A percentile compares a stretch with the other conserved stretches of the same genome.
Conservation (phyloP, 1,140 invertebrate species). For the Epicauta chinensis region DNA sequence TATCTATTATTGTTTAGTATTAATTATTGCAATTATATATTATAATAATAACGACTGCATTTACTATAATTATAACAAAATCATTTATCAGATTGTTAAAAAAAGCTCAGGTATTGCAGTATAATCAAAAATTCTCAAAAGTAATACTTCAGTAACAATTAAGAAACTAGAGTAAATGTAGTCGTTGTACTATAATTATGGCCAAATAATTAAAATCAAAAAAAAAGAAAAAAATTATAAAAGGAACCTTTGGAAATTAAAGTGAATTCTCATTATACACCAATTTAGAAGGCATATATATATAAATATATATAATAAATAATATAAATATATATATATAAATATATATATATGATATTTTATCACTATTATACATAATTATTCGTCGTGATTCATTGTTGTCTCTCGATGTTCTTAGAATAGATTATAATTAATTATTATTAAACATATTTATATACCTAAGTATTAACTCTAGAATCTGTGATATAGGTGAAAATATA, state of each 20-base stretch:
- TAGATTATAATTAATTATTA: constrained; percentile 1
- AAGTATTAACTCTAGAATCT: constrained; percentile 23
- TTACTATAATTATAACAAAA: too few relatives aligned
- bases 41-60: too few relatives aligned
- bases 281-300: constrained; percentile 12
- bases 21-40: too few relatives aligned
- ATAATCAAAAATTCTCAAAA: neutral
- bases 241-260: too few relatives aligned
- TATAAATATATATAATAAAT: constrained; percentile 5
- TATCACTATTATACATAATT: constrained; percentile 12
- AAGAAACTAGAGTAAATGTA: constrained; percentile 6
- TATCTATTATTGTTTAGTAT: too few relatives aligned
- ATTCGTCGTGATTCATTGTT: constrained; percentile 19
- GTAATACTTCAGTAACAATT: neutral
- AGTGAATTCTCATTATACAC: constrained; percentile 23
- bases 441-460: constrained; percentile 18
- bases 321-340: neutral
- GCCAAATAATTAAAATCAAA: constrained; percentile 10
- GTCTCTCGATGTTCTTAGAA: constrained; percentile 12
- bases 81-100: neutral
- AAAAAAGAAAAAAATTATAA: constrained; percentile 8
- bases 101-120: neutral
- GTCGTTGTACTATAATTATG: constrained; percentile 3
- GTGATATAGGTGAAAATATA: constrained; percentile 21
- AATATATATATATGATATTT: constrained; percentile 3